Percentiles rank a stretch among this genome's conserved stretches.
phyloP scores from a whole-genome alignment of 2,113 vertebrate species.

The Erinaceus europaeus region DNA sequence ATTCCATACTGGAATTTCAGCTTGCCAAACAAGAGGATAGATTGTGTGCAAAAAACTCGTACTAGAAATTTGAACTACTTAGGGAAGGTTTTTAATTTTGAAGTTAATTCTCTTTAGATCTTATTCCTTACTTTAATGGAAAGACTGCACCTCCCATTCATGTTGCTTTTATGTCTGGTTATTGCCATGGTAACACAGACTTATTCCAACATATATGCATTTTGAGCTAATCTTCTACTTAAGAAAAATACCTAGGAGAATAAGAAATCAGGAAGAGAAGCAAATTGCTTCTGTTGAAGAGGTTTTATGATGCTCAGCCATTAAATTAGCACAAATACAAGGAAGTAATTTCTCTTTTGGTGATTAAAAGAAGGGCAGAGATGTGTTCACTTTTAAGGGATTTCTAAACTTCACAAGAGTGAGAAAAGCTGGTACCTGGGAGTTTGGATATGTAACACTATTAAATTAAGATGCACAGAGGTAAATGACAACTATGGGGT shows the following conservation, averaged over 20 bases:
- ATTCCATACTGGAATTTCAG: not conserved
- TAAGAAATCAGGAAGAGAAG: constrained; percentile 2
- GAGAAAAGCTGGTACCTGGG: not conserved
- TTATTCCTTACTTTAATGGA: constrained; percentile 49
- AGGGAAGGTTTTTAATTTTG: constrained; percentile 48
- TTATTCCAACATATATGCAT: constrained; percentile 62
- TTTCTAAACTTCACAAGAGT: not conserved
- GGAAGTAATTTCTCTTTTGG: constrained; percentile 28
- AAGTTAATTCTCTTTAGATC: constrained; percentile 55
- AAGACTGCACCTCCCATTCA: not conserved
- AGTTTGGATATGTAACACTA: not conserved
- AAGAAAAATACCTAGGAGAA: constrained; percentile 12
- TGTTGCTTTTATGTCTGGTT: constrained; percentile 66
- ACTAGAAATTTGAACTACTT: not conserved
- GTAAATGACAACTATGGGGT: not conserved
- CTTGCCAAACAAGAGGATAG: not conserved
- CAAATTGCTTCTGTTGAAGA: constrained; percentile 36
- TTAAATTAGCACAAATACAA: constrained; percentile 40
- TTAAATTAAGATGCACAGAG: not conserved
- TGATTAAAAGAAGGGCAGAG: constrained; percentile 34
- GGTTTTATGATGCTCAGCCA: constrained; percentile 9
- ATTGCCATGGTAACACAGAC: constrained; percentile 74
- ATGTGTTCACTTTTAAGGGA: not conserved
- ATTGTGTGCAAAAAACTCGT: not conserved
- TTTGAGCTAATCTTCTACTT: constrained; percentile 69